These are phyloP conservation scores for Pogoniulus pusillus DNA, from an alignment of 2,797 vertebrate species.

Conservation along the genomic window DNA sequence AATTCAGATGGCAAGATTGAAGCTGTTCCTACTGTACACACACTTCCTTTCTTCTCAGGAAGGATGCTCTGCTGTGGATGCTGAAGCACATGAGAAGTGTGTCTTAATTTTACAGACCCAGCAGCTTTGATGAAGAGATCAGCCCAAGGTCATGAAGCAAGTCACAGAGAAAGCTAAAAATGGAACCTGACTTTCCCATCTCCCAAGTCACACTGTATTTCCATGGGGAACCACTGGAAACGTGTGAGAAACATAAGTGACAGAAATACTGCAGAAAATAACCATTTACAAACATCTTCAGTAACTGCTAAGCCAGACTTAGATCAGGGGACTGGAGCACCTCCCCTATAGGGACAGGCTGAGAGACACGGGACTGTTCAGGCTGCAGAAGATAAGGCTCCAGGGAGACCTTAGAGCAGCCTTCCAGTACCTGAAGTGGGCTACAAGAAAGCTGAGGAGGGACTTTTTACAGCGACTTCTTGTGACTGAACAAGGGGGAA, in stretches of 20 bases:
- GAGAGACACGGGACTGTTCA: too few species aligned
- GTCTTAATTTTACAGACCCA: neutral
- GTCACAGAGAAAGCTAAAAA: neutral
- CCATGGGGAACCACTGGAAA: neutral
- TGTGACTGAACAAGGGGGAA: too few species aligned
- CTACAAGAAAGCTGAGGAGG: too few species aligned
- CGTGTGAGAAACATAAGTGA: neutral
- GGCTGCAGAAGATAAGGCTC: too few species aligned
- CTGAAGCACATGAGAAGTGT: neutral
- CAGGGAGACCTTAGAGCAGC: too few species aligned
- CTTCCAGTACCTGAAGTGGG: too few species aligned
- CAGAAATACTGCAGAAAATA: neutral
- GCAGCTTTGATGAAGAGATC: neutral
- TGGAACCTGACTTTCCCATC: neutral
- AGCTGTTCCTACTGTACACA: neutral
- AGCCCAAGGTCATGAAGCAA: neutral
- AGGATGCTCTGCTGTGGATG: neutral
- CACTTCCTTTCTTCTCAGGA: neutral
- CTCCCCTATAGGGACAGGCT: too few species aligned
- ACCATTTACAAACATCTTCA: neutral
- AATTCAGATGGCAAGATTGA: neutral
- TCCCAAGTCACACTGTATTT: neutral
- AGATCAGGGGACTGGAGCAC: too few species aligned
- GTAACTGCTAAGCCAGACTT: neutral
- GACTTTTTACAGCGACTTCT: too few species aligned